Evolutionary conservation across 2,113 vertebrate species (phyloP).

Genomic region (Sylvicapra grimmia): DNA sequence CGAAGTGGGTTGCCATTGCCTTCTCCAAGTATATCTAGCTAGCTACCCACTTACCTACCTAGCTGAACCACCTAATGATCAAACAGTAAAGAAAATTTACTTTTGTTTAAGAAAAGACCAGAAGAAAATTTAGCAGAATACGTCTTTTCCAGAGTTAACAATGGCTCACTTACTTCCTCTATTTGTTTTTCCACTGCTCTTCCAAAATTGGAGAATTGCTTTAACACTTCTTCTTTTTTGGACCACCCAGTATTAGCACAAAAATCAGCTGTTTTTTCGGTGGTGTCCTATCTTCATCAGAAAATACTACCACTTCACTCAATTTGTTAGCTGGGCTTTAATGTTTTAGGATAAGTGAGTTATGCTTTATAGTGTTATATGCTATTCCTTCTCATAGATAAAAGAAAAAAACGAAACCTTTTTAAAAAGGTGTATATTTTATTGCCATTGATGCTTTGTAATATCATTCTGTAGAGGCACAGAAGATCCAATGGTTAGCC

Average conservation of each 20-base stretch:
- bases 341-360: slow-evolving; percentile 34
- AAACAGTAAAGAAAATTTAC: not conserved
- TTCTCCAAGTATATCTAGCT: not conserved
- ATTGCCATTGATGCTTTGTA: not conserved
- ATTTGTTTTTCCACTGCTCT: slow-evolving; percentile 38
- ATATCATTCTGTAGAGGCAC: not conserved
- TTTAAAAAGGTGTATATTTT: not conserved
- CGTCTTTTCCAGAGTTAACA: slow-evolving; percentile 27
- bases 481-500: not conserved
- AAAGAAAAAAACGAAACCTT: not conserved
- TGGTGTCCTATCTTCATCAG: not conserved
- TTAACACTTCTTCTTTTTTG: slow-evolving; percentile 15
- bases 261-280: slow-evolving; percentile 21
- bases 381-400: not conserved
- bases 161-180: not conserved
- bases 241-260: slow-evolving; percentile 21
- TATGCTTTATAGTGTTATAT: not conserved
- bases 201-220: slow-evolving; percentile 23
- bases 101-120: not conserved
- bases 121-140: slow-evolving; percentile 5
- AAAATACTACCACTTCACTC: slow-evolving; percentile 21
- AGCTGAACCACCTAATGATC: not conserved
- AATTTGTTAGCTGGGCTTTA: not conserved
- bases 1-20: too few species aligned
- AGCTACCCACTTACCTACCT: not conserved